phyloP scores from a whole-genome alignment of 2,797 vertebrate genomes.

The Sandelia bainsii region DNA sequence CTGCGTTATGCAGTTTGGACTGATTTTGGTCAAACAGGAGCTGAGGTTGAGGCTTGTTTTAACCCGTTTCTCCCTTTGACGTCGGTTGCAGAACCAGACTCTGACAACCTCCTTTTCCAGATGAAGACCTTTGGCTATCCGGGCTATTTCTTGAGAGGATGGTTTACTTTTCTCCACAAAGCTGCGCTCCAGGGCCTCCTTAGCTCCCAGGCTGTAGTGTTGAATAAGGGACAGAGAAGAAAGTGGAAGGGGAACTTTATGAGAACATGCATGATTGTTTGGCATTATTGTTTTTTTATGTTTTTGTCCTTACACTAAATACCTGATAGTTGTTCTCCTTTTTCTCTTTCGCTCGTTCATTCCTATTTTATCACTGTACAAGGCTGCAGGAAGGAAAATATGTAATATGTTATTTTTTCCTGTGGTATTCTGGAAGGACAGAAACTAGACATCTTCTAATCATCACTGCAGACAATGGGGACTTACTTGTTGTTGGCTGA shows the following conservation, averaged over 20 bases:
- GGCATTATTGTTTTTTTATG: not conserved
- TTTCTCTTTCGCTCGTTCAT: conserved; percentile 97
- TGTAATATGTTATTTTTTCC: not conserved
- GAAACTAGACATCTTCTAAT: not conserved
- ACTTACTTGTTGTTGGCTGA: not conserved
- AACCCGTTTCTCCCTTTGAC: conserved; percentile 96
- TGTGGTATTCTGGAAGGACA: not conserved
- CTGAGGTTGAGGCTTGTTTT: conserved; percentile 97
- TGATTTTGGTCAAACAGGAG: conserved; percentile 90
- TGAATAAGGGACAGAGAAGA: conserved; percentile 15
- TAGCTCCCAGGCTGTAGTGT: conserved; percentile 90
- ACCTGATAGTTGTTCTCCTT: conserved; percentile 98
- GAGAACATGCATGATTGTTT: not conserved
- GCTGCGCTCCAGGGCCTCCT: conserved; percentile 94
- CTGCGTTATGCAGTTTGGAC: conserved; percentile 83
- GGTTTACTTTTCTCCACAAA: conserved; percentile 97
- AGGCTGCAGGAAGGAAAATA: conserved; percentile 79
- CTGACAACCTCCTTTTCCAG: conserved; percentile 98
- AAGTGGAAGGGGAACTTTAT: not conserved
- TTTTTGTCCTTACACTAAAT: conserved; percentile 28
- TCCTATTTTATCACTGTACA: conserved; percentile 97
- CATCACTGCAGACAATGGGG: not conserved
- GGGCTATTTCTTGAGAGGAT: conserved; percentile 96
- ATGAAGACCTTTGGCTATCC: conserved; percentile 95
- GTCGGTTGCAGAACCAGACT: conserved; percentile 98